A percentile compares a stretch with the other conserved stretches of the same genome.
These are phyloP conservation scores for Chymomyza procnemis DNA, from an alignment of 2,888 invertebrate genomes.

Conservation along the genomic window DNA sequence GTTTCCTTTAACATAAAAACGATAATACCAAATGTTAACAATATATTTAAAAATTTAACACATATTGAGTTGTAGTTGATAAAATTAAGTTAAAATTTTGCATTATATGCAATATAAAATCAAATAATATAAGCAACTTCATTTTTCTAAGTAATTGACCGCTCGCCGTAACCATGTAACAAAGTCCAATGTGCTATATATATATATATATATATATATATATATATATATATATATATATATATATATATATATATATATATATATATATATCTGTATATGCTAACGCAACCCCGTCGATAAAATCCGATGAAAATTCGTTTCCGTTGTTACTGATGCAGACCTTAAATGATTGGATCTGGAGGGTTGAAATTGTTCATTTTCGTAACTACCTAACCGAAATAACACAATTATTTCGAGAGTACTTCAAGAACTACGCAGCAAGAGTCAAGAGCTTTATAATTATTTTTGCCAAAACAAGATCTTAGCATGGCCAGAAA, in stretches of 20 bases:
- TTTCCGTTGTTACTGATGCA: neutral
- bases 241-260: no score
- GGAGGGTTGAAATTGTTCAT: slow-evolving; percentile 60
- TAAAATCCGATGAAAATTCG: neutral
- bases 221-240: no score
- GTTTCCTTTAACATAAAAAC: neutral
- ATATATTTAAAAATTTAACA: no score
- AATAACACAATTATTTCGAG: slow-evolving; percentile 62
- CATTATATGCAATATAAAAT: no score
- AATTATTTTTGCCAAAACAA: neutral
- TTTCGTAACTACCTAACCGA: slow-evolving; percentile 67
- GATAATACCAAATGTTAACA: neutral
- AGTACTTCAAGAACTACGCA: neutral
- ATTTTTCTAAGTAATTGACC: no score
- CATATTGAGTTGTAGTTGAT: no score
- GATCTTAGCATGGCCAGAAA: neutral
- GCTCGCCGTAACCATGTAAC: no score
- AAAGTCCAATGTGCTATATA: no score
- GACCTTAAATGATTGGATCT: neutral
- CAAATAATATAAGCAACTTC: no score
- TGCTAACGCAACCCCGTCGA: neutral
- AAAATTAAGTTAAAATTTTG: no score
- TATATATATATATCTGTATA: neutral
- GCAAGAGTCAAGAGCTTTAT: neutral
- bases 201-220: no score